Evolutionary conservation across 2,888 invertebrate genomes (phyloP).

Genomic region (Metallyticus violacea): DNA sequence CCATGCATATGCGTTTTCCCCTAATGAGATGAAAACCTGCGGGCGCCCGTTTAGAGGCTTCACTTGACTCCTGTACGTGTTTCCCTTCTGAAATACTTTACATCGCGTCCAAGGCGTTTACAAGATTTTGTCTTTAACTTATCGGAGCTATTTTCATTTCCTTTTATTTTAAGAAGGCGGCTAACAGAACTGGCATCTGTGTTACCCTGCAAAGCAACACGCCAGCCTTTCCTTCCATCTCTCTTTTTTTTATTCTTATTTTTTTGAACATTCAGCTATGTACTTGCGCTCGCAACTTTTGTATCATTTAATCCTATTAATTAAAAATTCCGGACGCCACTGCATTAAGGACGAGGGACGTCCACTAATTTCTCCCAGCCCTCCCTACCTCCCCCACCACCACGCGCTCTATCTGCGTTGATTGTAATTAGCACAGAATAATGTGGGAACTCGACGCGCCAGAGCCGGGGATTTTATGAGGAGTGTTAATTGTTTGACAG

Average conservation of each 20-base stretch:
- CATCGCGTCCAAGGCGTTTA: no score
- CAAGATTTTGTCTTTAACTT: no score
- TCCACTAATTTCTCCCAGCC: neutral
- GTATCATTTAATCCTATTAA: neutral
- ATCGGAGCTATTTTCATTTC: neutral
- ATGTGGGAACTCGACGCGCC: neutral
- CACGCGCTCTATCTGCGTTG: neutral
- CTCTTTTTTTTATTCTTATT: neutral
- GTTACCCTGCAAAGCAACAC: neutral
- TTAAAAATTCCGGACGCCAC: neutral
- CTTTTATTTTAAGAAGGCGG: neutral
- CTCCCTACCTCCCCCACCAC: no score
- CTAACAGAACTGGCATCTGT: neutral
- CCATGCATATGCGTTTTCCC: no score
- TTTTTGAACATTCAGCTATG: neutral
- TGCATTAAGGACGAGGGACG: neutral
- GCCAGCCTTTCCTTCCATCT: neutral
- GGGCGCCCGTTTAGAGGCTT: no score
- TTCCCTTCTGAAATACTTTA: no score
- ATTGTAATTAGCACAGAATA: neutral
- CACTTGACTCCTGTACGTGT: no score
- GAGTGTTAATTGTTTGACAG: neutral
- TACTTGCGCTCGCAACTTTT: neutral
- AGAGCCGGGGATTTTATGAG: neutral
- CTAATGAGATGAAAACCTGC: no score